Conservation (phyloP, 2,113 vertebrate species). For the Thunnus thynnus region DNA sequence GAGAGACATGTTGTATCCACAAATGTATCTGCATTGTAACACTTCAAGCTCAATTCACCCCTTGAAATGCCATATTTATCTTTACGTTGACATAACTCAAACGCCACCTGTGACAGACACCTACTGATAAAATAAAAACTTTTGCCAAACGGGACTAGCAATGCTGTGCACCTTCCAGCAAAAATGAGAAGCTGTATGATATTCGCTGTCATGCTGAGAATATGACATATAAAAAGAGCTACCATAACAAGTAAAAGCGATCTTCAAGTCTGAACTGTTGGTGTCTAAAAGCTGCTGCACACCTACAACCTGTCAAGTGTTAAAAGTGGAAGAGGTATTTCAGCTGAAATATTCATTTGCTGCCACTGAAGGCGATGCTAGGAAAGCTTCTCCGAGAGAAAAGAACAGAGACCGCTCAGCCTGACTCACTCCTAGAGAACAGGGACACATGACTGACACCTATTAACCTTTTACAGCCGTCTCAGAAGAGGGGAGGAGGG, state of each 20-base stretch:
- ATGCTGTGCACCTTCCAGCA: slow-evolving; percentile 18
- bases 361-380: slow-evolving; percentile 44
- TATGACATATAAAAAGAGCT: slow-evolving; percentile 39
- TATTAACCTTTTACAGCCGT: slow-evolving; percentile 70
- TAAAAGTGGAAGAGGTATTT: slow-evolving; percentile 58
- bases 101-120: slow-evolving; percentile 6
- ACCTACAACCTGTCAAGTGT: slow-evolving; percentile 59
- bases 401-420: neutral
- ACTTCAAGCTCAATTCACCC: neutral
- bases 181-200: neutral
- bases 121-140: neutral
- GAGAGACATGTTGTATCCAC: neutral
- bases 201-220: slow-evolving; percentile 10
- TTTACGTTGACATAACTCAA: neutral
- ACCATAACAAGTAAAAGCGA: slow-evolving; percentile 42
- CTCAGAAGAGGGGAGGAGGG: slow-evolving; percentile 18
- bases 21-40: neutral
- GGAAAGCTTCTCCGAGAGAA: slow-evolving; percentile 34
- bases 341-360: slow-evolving; percentile 66
- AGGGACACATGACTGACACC: slow-evolving; percentile 58
- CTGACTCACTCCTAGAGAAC: slow-evolving; percentile 36
- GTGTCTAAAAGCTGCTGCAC: slow-evolving; percentile 53
- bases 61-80: neutral
- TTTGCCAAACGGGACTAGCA: slow-evolving; percentile 1
- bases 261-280: slow-evolving; percentile 50